Conservation (phyloP, 2,113 vertebrate species). For the Erinaceus europaeus region DNA sequence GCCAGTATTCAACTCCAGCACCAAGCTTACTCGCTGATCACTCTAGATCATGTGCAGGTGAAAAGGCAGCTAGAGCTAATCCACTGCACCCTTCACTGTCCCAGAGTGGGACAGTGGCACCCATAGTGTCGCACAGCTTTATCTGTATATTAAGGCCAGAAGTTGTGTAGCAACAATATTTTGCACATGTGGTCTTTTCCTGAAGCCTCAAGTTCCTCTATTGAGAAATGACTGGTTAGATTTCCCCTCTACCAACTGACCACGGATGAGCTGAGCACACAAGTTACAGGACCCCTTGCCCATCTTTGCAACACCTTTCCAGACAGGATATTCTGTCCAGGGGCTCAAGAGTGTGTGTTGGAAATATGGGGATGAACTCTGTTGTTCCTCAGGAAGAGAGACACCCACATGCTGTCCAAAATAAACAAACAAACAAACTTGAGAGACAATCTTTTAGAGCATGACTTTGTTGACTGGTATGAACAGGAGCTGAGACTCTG, state of each 20-base stretch:
- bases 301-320: background rate
- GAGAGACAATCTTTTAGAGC: background rate
- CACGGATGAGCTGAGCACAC: background rate
- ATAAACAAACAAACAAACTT: background rate
- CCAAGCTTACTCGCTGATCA: background rate
- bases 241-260: background rate
- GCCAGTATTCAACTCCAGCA: background rate
- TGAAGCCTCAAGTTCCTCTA: constrained; percentile 36
- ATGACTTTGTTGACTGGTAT: background rate
- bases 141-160: background rate
- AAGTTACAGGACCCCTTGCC: background rate
- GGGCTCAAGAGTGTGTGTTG: background rate
- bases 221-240: background rate
- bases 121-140: background rate
- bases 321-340: background rate
- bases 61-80: background rate
- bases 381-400: background rate
- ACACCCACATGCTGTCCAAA: background rate
- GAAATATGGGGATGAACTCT: background rate
- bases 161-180: background rate
- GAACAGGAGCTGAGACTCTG: background rate
- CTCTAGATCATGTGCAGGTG: background rate
- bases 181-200: background rate
- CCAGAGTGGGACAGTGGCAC: background rate
- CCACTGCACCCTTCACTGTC: background rate